Evolutionary conservation across 2,797 vertebrate genomes (phyloP).

Genomic region (Gadopsis marmoratus): DNA sequence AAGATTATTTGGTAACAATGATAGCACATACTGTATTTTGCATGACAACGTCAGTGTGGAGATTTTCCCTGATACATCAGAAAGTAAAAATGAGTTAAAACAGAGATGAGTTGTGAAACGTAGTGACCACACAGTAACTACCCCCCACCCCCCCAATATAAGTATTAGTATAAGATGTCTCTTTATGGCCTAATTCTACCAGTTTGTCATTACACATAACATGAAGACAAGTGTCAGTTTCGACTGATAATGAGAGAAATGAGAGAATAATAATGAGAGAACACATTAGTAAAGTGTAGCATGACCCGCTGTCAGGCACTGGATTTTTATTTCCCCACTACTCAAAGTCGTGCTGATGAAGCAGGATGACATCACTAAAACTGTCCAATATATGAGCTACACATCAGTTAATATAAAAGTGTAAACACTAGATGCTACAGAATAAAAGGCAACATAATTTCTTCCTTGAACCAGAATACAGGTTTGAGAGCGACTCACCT

Average conservation of each 20-base stretch:
- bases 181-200: background rate
- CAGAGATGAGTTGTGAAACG: background rate
- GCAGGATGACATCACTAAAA: no score
- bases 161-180: background rate
- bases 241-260: no score
- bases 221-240: background rate
- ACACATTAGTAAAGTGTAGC: background rate
- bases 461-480: background rate
- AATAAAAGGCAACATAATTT: constrained; percentile 1
- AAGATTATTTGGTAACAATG: constrained; percentile 8
- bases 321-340: background rate
- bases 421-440: background rate
- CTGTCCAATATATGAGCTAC: no score
- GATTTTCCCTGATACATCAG: background rate
- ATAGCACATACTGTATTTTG: background rate
- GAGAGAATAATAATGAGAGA: no score
- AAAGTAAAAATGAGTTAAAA: background rate
- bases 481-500: constrained; percentile 61
- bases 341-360: background rate
- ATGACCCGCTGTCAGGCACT: background rate
- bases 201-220: background rate
- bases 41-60: background rate
- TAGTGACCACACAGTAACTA: background rate
- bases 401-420: background rate
- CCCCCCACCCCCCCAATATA: background rate